phyloP scores from a whole-genome alignment of 1,140 invertebrate species.

The Dendroctonus ponderosae region DNA sequence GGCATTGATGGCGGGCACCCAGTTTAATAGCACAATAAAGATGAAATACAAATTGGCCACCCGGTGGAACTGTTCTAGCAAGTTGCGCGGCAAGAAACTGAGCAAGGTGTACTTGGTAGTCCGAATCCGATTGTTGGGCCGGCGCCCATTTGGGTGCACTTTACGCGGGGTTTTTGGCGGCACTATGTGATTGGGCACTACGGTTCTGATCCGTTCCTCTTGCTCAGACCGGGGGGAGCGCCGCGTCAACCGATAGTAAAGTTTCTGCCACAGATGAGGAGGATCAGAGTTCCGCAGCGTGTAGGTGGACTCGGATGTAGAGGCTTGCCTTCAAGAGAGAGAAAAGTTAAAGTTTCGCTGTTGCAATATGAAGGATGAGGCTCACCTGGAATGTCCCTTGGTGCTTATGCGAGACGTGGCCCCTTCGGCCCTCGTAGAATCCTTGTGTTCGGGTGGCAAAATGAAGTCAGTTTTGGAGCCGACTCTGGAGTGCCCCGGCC shows the following conservation, averaged over 20 bases:
- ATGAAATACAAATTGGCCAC: constrained; percentile 98
- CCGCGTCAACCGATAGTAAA: constrained; percentile 61
- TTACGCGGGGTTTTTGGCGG: constrained; percentile 72
- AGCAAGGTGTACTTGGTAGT: constrained; percentile 96
- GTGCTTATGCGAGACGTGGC: constrained; percentile 56
- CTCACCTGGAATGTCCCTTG: constrained; percentile 60
- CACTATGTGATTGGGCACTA: constrained; percentile 81
- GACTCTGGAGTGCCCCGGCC: constrained; percentile 70
- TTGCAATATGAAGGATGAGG: not conserved
- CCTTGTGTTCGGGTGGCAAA: constrained; percentile 74
- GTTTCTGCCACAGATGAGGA: constrained; percentile 66
- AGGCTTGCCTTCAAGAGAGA: constrained; percentile 53
- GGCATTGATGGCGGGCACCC: constrained; percentile 89
- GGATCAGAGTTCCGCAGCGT: constrained; percentile 73
- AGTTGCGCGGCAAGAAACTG: constrained; percentile 93
- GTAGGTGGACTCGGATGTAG: constrained; percentile 82
- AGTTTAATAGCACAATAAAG: constrained; percentile 93
- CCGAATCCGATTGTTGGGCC: constrained; percentile 79
- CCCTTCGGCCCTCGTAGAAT: constrained; percentile 50
- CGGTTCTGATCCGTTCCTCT: constrained; percentile 69
- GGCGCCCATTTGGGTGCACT: constrained; percentile 80
- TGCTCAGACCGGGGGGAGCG: constrained; percentile 51
- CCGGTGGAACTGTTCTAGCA: constrained; percentile 96
- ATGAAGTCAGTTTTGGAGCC: constrained; percentile 86
- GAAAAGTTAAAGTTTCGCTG: not conserved